phyloP scores from a whole-genome alignment of 2,797 vertebrate genomes.

The Enteromius mattozi region DNA sequence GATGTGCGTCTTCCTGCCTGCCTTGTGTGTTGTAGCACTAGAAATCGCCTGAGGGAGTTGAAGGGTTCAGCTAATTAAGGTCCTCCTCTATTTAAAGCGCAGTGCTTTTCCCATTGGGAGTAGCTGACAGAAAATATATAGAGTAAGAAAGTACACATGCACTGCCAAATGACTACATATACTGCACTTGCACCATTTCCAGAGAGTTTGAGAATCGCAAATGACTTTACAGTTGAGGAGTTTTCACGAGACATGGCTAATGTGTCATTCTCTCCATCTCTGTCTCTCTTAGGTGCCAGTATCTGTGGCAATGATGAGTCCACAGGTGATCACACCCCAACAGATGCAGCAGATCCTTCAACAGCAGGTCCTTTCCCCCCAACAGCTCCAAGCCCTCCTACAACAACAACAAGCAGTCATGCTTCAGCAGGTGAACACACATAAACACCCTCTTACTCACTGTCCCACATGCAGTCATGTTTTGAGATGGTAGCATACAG shows the following conservation, averaged over 20 bases:
- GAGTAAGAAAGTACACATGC: slow-evolving; percentile 71
- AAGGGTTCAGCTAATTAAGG: slow-evolving; percentile 81
- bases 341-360: slow-evolving; percentile 99
- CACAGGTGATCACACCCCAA: slow-evolving; percentile 99
- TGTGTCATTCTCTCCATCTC: slow-evolving; percentile 7
- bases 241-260: slow-evolving; percentile 17
- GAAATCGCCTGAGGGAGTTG: slow-evolving; percentile 69
- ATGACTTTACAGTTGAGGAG: slow-evolving; percentile 21
- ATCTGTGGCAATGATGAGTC: slow-evolving; percentile 99
- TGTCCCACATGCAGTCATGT: neutral
- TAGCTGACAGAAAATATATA: slow-evolving; percentile 51
- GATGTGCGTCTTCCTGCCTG: slow-evolving; percentile 65
- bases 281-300: slow-evolving; percentile 87
- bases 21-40: slow-evolving; percentile 40
- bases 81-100: slow-evolving; percentile 78
- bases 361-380: slow-evolving; percentile 98
- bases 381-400: slow-evolving; percentile 98
- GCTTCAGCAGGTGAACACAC: slow-evolving; percentile 93
- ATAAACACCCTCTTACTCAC: neutral
- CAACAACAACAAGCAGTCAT: slow-evolving; percentile 99
- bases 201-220: neutral
- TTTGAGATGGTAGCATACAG: too few species aligned
- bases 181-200: slow-evolving; percentile 37
- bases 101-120: slow-evolving; percentile 68
- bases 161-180: slow-evolving; percentile 41